These are phyloP conservation scores for Pedionomus torquatus DNA, from an alignment of 2,113 vertebrate species.

Conservation along the genomic window DNA sequence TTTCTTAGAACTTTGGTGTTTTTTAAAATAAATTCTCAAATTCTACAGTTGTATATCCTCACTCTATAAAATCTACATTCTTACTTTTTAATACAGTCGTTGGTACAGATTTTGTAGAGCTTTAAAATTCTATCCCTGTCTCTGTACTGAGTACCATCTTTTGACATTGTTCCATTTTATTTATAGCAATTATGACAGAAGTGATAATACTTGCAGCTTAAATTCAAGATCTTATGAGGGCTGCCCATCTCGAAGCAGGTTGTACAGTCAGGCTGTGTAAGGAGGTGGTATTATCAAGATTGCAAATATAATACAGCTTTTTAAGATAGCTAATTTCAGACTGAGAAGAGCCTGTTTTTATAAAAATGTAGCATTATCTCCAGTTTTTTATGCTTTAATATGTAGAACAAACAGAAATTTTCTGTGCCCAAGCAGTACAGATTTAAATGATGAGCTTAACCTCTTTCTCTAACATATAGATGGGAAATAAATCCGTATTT, in stretches of 20 bases:
- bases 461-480: neutral
- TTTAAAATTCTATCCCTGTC: slow-evolving; percentile 12
- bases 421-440: neutral
- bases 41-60: neutral
- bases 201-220: slow-evolving; percentile 44
- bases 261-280: slow-evolving; percentile 8
- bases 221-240: slow-evolving; percentile 19
- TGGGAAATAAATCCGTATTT: neutral
- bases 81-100: neutral
- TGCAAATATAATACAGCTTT: slow-evolving; percentile 3
- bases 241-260: slow-evolving; percentile 39
- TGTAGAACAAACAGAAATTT: neutral
- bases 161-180: slow-evolving; percentile 61
- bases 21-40: neutral
- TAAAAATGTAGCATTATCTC: neutral
- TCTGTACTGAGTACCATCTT: slow-evolving; percentile 19
- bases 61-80: neutral
- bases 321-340: neutral
- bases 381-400: neutral
- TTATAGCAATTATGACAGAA: slow-evolving; percentile 55
- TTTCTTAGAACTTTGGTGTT: neutral
- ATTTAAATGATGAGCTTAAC: neutral
- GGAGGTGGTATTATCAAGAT: slow-evolving; percentile 1
- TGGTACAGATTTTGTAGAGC: neutral
- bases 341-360: neutral